Evolutionary conservation across 1,140 invertebrate genomes (phyloP), one percentile per base, ranked within the genome.

Genomic region (Nautilus pompilius): DNA sequence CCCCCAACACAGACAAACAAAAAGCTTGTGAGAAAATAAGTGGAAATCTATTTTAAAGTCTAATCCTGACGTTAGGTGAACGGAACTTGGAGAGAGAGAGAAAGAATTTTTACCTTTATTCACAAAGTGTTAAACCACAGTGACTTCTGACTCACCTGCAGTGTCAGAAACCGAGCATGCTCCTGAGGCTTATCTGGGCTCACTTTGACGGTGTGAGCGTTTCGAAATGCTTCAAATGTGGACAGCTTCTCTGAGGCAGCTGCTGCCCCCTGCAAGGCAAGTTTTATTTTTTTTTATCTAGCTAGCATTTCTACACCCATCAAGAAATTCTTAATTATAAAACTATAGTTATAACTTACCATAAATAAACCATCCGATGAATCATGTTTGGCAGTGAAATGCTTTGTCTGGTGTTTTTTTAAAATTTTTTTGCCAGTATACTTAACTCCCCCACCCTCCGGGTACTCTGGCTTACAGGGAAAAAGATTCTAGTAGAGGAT

Each of bases 161-260:
- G 76, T 55, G 87, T 87, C 58, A 87, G 76, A 64, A 89, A 86
- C 72, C 90, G 87, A 32, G 87, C 85, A 55, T 85, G 80, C 69
- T 89, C 84, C 71, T 89, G 87, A 30, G 87, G 86, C 67, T 88
- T 88, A 73, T 89, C 88, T 26, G 87, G 87, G 80, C 87, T 88
- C 22, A 89, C 85, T 79, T 88, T 88, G 49, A 88, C 83, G 58
- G 84, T 82, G 69, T 84, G 83, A 24, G 88, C 87, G 60, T 82
- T 82, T 70, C 87, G 87, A 67, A 89, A 90, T 60, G 85, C 84
- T 8, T 87, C 84, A 41, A 88, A 79, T 46, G 85, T 51, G 26
- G 72, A 51, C 26, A 74, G 60, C 60, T 70, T 71, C n/a, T 69
- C 71, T 49, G 71, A 70, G 61, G 80, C 78, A 53, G 60, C 58